These are phyloP conservation scores for Bagarius yarrelli DNA, from an alignment of 2,113 vertebrate species.

Conservation along the genomic window DNA sequence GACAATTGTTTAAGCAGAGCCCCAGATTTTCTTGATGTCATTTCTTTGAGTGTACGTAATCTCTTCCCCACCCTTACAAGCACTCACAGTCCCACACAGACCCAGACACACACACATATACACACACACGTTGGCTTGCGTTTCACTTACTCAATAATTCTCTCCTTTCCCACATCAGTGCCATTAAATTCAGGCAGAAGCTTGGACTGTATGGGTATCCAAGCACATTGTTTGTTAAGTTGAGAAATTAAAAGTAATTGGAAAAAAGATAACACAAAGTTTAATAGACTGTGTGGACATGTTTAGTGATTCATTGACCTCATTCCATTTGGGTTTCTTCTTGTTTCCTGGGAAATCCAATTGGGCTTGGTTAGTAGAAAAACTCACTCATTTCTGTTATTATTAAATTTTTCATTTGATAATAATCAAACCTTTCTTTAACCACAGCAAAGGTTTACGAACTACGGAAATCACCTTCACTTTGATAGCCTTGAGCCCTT, in stretches of 20 bases:
- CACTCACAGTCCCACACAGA: not conserved
- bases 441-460: no score
- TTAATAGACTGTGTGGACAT: slow-evolving; percentile 42
- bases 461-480: not conserved
- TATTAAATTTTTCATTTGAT: slow-evolving; percentile 4
- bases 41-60: slow-evolving; percentile 29
- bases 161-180: slow-evolving; percentile 38
- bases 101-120: not conserved
- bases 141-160: slow-evolving; percentile 8
- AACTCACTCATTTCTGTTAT: slow-evolving; percentile 48
- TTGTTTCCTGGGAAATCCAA: slow-evolving; percentile 54
- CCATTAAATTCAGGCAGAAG: slow-evolving; percentile 43
- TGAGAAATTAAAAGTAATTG: slow-evolving; percentile 20
- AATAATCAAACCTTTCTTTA: no score
- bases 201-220: slow-evolving; percentile 22
- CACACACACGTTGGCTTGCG: slow-evolving; percentile 20
- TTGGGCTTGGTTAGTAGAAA: slow-evolving; percentile 50
- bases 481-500: not conserved
- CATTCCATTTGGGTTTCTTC: slow-evolving; percentile 55
- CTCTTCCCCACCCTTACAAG: slow-evolving; percentile 36
- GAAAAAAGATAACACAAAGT: slow-evolving; percentile 48
- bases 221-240: slow-evolving; percentile 40
- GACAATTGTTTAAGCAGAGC: slow-evolving; percentile 24
- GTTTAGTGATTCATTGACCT: slow-evolving; percentile 60
- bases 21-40: slow-evolving; percentile 38